These are phyloP conservation scores for Cephus runcator DNA, from an alignment of 2,888 invertebrate genomes.

Conservation along the genomic window DNA sequence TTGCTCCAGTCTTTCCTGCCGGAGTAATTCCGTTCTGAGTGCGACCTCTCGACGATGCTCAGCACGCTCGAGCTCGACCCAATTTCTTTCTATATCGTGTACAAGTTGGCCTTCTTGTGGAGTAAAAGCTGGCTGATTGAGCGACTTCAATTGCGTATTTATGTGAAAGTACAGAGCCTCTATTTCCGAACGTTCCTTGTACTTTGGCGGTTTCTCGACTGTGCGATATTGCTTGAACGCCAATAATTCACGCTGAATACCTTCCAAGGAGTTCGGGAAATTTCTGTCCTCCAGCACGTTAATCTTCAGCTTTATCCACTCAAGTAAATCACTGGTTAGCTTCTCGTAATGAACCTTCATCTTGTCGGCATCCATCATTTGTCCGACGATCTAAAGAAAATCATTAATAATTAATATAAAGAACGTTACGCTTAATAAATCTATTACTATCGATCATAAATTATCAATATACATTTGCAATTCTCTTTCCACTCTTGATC, in stretches of 20 bases:
- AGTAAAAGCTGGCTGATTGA: slow-evolving; percentile 87
- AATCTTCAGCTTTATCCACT: slow-evolving; percentile 93
- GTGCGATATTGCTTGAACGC: slow-evolving; percentile 96
- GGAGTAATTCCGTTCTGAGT: slow-evolving; percentile 86
- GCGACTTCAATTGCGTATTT: slow-evolving; percentile 94
- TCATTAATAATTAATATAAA: neutral
- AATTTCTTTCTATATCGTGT: slow-evolving; percentile 94
- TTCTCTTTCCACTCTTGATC: slow-evolving; percentile 95
- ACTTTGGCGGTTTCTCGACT: slow-evolving; percentile 98
- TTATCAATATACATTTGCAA: slow-evolving; percentile 85
- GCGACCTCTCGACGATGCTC: slow-evolving; percentile 96
- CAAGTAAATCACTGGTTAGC: slow-evolving; percentile 84
- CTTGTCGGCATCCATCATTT: slow-evolving; percentile 94
- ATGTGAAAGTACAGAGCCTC: slow-evolving; percentile 97
- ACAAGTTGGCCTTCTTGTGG: slow-evolving; percentile 92
- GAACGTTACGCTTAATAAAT: neutral
- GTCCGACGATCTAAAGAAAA: slow-evolving; percentile 86
- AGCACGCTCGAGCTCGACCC: slow-evolving; percentile 91
- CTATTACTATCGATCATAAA: neutral
- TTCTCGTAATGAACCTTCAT: slow-evolving; percentile 90
- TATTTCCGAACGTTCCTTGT: slow-evolving; percentile 96
- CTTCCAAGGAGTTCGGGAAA: slow-evolving; percentile 95
- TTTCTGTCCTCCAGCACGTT: slow-evolving; percentile 83
- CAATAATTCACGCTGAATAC: slow-evolving; percentile 89
- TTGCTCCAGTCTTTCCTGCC: slow-evolving; percentile 94